A percentile compares a stretch with the other conserved stretches of the same genome.
Evolutionary conservation across 2,113 vertebrate genomes (phyloP).

Genomic region (Urocynchramus pylzowi): DNA sequence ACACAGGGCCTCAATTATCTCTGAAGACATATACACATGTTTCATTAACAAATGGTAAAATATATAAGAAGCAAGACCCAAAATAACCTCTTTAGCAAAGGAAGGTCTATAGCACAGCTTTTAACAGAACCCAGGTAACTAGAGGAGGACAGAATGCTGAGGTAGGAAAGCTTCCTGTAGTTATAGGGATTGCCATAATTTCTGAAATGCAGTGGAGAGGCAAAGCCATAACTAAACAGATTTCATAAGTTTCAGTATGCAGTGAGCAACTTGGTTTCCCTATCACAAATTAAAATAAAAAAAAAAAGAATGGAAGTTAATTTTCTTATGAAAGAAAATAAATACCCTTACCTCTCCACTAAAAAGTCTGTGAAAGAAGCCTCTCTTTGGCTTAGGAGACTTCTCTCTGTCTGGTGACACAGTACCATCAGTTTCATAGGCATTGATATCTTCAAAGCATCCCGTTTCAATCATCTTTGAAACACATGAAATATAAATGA

Average conservation of each 20-base stretch:
- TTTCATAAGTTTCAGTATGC: not conserved
- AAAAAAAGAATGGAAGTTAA: not conserved
- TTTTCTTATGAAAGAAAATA: not conserved
- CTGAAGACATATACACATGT: not conserved
- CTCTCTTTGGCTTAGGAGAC: constrained; percentile 78
- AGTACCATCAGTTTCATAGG: constrained; percentile 74
- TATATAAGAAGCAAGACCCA: not conserved
- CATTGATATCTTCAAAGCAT: constrained; percentile 90
- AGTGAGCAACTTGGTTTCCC: not conserved
- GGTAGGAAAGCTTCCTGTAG: not conserved
- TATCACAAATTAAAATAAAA: not conserved
- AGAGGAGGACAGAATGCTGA: not conserved
- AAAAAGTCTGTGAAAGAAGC: constrained; percentile 86
- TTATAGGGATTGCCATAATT: not conserved
- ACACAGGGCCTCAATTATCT: not conserved
- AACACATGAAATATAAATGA: not conserved
- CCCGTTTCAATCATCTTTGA: constrained; percentile 90
- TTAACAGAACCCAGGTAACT: not conserved
- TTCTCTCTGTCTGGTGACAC: constrained; percentile 73
- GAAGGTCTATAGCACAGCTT: not conserved
- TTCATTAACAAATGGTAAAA: not conserved
- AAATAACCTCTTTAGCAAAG: not conserved
- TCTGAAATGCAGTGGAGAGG: not conserved
- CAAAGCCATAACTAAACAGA: not conserved
- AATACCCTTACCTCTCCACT: constrained; percentile 81